Percentiles rank a stretch among this genome's conserved stretches.
Evolutionary conservation across 2,797 vertebrate genomes (phyloP).

Genomic region (Aselliscus stoliczkanus): DNA sequence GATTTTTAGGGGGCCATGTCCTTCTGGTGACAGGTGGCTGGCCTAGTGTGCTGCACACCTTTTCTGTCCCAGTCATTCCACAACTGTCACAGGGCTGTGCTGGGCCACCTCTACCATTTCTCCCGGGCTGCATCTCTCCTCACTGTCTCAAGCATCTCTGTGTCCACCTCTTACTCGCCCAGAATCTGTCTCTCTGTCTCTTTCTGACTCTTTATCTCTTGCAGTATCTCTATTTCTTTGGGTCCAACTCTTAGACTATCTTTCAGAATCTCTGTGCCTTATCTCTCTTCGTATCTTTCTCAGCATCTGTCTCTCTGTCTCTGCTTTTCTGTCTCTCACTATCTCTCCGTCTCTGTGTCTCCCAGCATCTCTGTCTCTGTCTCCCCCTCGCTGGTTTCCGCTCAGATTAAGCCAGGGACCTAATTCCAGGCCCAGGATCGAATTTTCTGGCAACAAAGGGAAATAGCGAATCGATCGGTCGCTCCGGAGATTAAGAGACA

Average conservation of each 20-base stretch:
- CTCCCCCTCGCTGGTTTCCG: constrained; percentile 86
- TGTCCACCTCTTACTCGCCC: not conserved
- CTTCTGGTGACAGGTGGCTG: not conserved
- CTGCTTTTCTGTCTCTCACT: constrained; percentile 81
- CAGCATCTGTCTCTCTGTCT: constrained; percentile 79
- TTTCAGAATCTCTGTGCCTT: constrained; percentile 80
- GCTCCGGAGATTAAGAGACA: constrained; percentile 98
- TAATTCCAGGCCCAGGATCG: constrained; percentile 99
- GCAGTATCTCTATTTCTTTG: constrained; percentile 77
- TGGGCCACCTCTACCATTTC: not conserved
- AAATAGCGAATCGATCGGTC: constrained; percentile 99
- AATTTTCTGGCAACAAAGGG: constrained; percentile 99
- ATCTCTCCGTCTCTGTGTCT: constrained; percentile 85
- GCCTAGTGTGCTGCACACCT: not conserved
- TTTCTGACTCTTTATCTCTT: constrained; percentile 61
- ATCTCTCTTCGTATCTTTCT: constrained; percentile 80
- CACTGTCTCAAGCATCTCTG: not conserved
- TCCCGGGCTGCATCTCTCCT: not conserved
- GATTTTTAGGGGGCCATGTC: not conserved
- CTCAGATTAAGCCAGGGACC: constrained; percentile 98
- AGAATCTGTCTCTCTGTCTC: constrained; percentile 53
- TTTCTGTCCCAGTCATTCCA: not conserved
- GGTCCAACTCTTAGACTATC: constrained; percentile 81
- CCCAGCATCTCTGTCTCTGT: constrained; percentile 78
- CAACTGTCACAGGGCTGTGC: not conserved